Evolutionary conservation across 2,797 vertebrate species (phyloP).

Genomic region (Apogon hyalosoma): DNA sequence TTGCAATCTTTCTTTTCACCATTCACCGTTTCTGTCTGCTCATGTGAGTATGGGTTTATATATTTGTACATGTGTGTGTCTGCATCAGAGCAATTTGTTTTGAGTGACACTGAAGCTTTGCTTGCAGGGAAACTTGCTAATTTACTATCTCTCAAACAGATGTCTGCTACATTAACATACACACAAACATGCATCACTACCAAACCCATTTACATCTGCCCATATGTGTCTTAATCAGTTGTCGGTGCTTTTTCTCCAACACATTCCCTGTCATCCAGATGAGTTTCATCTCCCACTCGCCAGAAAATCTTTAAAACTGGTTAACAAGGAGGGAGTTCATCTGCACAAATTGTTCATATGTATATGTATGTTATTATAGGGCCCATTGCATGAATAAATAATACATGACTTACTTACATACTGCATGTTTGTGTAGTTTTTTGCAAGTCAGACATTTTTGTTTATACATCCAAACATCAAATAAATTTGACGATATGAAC

Average conservation of each 20-base stretch:
- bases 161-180: slow-evolving; percentile 48
- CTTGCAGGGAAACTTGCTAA: slow-evolving; percentile 62
- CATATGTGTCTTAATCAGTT: slow-evolving; percentile 45
- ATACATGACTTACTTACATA: too few species aligned
- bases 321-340: slow-evolving; percentile 18
- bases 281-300: slow-evolving; percentile 12
- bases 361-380: too few species aligned
- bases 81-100: slow-evolving; percentile 52
- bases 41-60: slow-evolving; percentile 20
- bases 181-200: slow-evolving; percentile 35
- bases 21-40: slow-evolving; percentile 51
- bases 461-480: too few species aligned
- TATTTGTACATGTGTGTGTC: slow-evolving; percentile 6
- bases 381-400: too few species aligned
- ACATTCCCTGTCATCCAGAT: slow-evolving; percentile 15
- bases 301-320: slow-evolving; percentile 5
- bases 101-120: slow-evolving; percentile 64
- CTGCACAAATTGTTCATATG: not conserved
- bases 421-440: too few species aligned
- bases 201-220: slow-evolving; percentile 47
- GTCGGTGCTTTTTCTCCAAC: slow-evolving; percentile 25
- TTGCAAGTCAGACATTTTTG: too few species aligned
- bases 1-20: slow-evolving; percentile 35
- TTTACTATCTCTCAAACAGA: slow-evolving; percentile 73
- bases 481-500: too few species aligned